Base-by-base conservation (phyloP, 2,888 invertebrate species). In the Flabesymbios commensalis region DNA sequence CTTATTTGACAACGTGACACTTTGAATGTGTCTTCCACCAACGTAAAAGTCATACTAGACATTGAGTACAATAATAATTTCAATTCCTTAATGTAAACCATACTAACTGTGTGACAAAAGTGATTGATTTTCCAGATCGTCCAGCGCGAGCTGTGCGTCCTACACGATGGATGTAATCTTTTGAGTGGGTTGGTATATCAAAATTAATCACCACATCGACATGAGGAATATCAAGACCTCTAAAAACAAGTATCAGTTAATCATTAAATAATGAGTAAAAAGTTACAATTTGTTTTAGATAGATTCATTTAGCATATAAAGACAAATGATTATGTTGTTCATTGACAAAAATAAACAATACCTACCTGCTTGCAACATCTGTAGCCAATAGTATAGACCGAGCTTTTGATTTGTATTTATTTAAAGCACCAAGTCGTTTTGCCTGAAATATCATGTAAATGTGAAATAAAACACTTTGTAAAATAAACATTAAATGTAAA, bases 161-260 rank as follows among this genome's bases (percentile, higher is more conserved):
- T 45, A 99, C 98, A 72, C 98, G 86, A 83, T 99, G 99, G 74
- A 99, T 95, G 83, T 99, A 99, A 85, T 99, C 98, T 83, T 99
- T 99, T 75, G 95, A 94, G 83, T 98, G 96, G 32, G 93, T 93
- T 2, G 99, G 99, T 78, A 99, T 95, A 83, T 99, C 98, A 83
- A 94, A 91, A 85, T 99, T 99, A 26, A 99, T 87, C 1, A 99
- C 98, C 66, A 96, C 90, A 83, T 99, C 99, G 36, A 99, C 98
- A 81, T 98, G 97, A 0, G 98, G 98, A 77, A 99, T 99, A 84
- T 99, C 99, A 70, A 99, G 86, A 75, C 98, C 97, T 85, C 96
- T 93, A 78, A 7, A 45, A 45, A 45, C 7, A 36, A 14, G 10
- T n/a, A 36, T 36, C 39, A 10, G 39, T 10, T 36, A 14, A 36